phyloP scores from a whole-genome alignment of 1,140 invertebrate genomes.

The Hyles euphorbiae region DNA sequence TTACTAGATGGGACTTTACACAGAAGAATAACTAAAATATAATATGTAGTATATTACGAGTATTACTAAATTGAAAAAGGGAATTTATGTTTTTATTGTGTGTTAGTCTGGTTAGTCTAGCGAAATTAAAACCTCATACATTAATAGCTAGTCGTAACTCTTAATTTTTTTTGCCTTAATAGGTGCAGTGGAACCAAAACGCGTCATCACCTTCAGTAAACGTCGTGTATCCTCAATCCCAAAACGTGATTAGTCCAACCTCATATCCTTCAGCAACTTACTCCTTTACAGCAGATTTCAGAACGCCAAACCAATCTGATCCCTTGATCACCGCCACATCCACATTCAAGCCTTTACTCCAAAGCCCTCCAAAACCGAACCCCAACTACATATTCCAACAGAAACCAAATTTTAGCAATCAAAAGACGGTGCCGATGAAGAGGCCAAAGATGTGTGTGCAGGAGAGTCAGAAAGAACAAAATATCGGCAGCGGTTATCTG shows the following conservation, averaged over 20 bases:
- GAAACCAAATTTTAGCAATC: constrained; percentile 44
- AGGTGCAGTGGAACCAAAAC: constrained; percentile 82
- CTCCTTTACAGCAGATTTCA: constrained; percentile 87
- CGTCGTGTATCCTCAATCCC: constrained; percentile 77
- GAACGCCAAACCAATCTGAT: constrained; percentile 76
- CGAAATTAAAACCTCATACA: not conserved
- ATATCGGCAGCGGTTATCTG: constrained; percentile 42
- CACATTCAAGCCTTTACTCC: constrained; percentile 68
- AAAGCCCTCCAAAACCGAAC: constrained; percentile 58
- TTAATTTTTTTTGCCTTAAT: constrained; percentile 3
- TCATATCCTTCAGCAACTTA: constrained; percentile 82
- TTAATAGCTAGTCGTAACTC: not conserved
- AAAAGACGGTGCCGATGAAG: constrained; percentile 50
- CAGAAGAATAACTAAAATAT: no score
- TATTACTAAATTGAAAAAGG: no score
- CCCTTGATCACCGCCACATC: constrained; percentile 69
- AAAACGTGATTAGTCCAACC: constrained; percentile 77
- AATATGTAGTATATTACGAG: no score
- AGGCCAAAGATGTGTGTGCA: constrained; percentile 56
- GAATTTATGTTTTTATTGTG: no score
- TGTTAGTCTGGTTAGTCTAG: not conserved
- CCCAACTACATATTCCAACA: constrained; percentile 60
- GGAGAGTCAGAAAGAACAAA: constrained; percentile 49
- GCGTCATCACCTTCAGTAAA: constrained; percentile 75
- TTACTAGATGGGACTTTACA: not conserved